Conservation (phyloP, 1,140 invertebrate species). For the Apis mellifera region DNA sequence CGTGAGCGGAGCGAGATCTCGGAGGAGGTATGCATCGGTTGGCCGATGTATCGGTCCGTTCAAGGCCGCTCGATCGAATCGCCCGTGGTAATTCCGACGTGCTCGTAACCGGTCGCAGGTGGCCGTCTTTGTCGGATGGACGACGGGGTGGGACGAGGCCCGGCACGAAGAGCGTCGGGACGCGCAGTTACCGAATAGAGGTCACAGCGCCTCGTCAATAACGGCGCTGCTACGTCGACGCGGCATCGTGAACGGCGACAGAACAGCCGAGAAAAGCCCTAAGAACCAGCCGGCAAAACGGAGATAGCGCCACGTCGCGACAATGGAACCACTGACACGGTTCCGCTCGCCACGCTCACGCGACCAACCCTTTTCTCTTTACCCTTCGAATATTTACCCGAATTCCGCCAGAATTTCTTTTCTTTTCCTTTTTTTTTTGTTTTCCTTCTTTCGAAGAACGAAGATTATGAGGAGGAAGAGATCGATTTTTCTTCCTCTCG, state of each 20-base stretch:
- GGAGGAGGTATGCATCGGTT: background rate
- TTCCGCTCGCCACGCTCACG: constrained; percentile 22
- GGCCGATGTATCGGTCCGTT: background rate
- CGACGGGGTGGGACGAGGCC: background rate
- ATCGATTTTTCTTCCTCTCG: too few species aligned
- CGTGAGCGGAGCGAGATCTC: background rate
- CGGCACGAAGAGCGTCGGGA: constrained; percentile 26
- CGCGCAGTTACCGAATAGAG: constrained; percentile 66
- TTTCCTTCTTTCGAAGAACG: too few species aligned
- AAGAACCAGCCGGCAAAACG: constrained; percentile 30
- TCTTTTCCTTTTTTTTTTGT: too few species aligned
- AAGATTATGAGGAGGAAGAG: too few species aligned
- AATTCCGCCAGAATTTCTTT: too few species aligned
- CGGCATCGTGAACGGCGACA: constrained; percentile 40
- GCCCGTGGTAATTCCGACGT: constrained; percentile 4
- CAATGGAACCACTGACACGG: constrained; percentile 62
- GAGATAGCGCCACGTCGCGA: constrained; percentile 46
- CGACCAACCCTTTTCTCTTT: background rate
- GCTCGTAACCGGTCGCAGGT: background rate
- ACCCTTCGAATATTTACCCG: too few species aligned
- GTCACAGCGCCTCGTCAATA: constrained; percentile 68
- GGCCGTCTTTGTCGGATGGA: constrained; percentile 10
- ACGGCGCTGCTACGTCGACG: constrained; percentile 58
- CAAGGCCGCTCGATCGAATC: constrained; percentile 36
- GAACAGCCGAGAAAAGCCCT: constrained; percentile 35